A percentile compares a stretch with the other conserved stretches of the same genome.
Evolutionary conservation across 2,113 vertebrate genomes (phyloP).

Genomic region (Uropsilus gracilis): DNA sequence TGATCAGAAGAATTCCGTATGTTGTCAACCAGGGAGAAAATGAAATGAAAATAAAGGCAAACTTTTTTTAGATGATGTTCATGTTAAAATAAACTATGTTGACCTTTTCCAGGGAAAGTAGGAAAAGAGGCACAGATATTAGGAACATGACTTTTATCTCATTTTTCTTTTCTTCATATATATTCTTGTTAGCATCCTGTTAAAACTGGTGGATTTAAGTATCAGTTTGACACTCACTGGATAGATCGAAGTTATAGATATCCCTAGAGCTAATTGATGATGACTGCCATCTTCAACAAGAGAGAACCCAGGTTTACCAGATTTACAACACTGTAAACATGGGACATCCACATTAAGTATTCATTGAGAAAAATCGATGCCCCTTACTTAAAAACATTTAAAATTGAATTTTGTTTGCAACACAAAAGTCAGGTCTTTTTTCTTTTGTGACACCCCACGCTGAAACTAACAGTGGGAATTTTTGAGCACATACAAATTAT

Average conservation of each 20-base stretch:
- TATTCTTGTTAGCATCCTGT: neutral
- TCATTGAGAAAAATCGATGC: neutral
- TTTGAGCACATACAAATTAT: neutral
- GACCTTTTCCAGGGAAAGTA: neutral
- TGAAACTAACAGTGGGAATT: neutral
- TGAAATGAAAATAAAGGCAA: neutral
- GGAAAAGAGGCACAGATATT: neutral
- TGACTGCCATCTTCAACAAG: rapidly evolving
- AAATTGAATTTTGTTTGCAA: neutral
- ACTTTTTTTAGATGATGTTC: neutral
- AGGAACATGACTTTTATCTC: rapidly evolving
- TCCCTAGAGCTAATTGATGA: neutral
- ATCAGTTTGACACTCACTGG: neutral
- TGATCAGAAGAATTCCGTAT: neutral
- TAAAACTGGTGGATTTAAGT: neutral
- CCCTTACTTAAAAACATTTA: neutral
- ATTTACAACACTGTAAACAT: no score
- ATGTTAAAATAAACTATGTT: neutral
- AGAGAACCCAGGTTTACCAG: neutral
- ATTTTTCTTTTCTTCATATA: neutral
- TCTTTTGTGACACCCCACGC: neutral
- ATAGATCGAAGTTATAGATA: rapidly evolving
- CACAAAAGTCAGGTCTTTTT: neutral
- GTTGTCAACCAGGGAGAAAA: neutral
- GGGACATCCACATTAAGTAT: neutral